Base-by-base conservation (phyloP, 2,113 vertebrate species). In the Pluvialis apricaria region DNA sequence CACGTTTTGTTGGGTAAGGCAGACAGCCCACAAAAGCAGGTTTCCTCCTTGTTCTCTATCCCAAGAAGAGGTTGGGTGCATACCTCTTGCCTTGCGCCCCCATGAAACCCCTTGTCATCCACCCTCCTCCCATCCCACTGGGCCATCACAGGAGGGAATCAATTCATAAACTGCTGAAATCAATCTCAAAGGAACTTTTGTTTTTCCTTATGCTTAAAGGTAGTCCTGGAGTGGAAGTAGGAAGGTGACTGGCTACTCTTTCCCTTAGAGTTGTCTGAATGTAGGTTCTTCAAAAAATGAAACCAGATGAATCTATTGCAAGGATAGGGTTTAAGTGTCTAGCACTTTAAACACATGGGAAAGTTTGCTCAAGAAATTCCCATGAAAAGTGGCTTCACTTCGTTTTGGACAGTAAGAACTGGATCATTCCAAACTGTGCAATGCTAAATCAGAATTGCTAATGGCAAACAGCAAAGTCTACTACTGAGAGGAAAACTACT, bases 1-100 rank as follows among this genome's bases (percentile, higher is more conserved):
- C 26, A 45, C 3, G 0, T 16, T 26, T 18, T 0, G 0, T 11
- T 70, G 34, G 21, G 36, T 60, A 61, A 57, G n/a, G 62, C 58
- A 82, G 76, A 34, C 31, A 52, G 57, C 26, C 42, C 68, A 81
- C 42, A 75, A 78, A 91, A 80, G 10, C 15, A 42, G 14, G 2
- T 32, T 80, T 83, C 17, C 22, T 86, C 38, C n/a, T 80, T 58
- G 24, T 26, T 6, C 71, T 29, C 51, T 32, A 15, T n/a, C 38
- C 44, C 68, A 81, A 54, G 66, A 81, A 54, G 62, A 81, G 15
- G 6, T 4, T 69, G 36, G 15, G 25, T 45, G 9, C 8, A 22
- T 20, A 32, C 1, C 0, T 58, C 49, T 45, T 84, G 54, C 17
- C 60, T 91, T 60, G 60, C 7, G 65, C 1, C 1, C 3, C 10